Base-by-base conservation (phyloP, 2,797 vertebrate species). In the Chelonia mydas region DNA sequence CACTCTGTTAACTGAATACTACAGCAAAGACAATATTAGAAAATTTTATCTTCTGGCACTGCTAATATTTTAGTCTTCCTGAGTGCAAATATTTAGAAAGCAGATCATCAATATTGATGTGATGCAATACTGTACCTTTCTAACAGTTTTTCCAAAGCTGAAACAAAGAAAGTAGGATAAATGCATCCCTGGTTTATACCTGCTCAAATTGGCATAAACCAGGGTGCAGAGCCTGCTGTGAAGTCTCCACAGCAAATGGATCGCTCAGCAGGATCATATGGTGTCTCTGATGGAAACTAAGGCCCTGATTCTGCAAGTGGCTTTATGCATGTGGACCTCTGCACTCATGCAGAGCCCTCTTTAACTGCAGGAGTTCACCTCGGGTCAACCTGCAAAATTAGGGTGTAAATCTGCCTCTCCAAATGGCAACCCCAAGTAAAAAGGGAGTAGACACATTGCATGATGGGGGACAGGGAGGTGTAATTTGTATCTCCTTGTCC, bases 1-100 rank as follows among this genome's bases (percentile, higher is more conserved):
- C 45, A 79, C 3, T 7, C 23, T 72, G 31, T 91, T 91, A 61
- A 82, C 84, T 93, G 81, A 74, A 78, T 83, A 54, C 7, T 51
- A 45, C 49, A 37, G 33, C 21, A 55, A 79, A 74, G 31, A 86
- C 65, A 94, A 82, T 0, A 1, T 91, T 86, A 89, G 49, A 83
- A 31, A 93, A 54, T 37, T 79, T 25, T 31, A 27, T 81, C 80
- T 84, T 83, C 50, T 84, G 93, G 80, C 51, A 78, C 55, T 74
- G 37, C 61, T 86, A 96, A 87, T 94, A 76, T 59, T 91, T 95
- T 97, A 89, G 87, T 54, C 76, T 96, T 84, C 37, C 77, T 88
- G 72, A 96, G 81, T 79, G 65, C 92, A 98, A 98, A 97, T 97
- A 98, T 98, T 98, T 98, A 94, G 94, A 97, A 96, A 87, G 55